phyloP scores from a whole-genome alignment of 2,113 vertebrate genomes.

The Plestiodon gilberti region DNA sequence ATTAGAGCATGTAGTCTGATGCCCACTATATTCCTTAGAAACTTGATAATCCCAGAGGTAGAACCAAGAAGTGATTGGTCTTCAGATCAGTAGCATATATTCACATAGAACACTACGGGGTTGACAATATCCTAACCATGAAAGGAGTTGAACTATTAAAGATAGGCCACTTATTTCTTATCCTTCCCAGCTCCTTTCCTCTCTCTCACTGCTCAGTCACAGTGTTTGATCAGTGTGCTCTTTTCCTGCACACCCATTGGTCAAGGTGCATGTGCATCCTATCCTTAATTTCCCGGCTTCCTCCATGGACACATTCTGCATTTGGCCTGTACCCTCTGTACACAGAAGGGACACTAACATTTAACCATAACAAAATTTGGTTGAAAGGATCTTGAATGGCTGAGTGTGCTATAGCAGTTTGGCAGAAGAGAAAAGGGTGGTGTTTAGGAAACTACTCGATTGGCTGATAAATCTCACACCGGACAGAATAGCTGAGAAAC shows the following conservation, averaged over 20 bases:
- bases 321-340: background rate
- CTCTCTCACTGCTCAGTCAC: background rate
- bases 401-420: background rate
- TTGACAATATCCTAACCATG: no score
- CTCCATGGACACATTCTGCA: background rate
- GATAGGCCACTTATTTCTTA: background rate
- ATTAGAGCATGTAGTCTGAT: no score
- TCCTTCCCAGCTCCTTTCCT: background rate
- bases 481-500: background rate
- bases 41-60: no score
- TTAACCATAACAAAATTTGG: background rate
- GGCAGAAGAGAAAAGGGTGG: background rate
- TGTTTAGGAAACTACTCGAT: background rate
- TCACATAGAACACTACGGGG: no score
- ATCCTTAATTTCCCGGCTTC: background rate
- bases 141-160: no score
- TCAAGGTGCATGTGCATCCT: background rate
- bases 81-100: no score
- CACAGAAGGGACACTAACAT: background rate
- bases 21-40: no score
- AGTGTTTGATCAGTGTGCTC: background rate
- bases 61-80: no score
- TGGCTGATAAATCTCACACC: background rate
- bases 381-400: background rate
- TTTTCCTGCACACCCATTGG: background rate